Evolutionary conservation across 1,140 invertebrate species (phyloP).

Genomic region (Leptinotarsa undecemlineata): DNA sequence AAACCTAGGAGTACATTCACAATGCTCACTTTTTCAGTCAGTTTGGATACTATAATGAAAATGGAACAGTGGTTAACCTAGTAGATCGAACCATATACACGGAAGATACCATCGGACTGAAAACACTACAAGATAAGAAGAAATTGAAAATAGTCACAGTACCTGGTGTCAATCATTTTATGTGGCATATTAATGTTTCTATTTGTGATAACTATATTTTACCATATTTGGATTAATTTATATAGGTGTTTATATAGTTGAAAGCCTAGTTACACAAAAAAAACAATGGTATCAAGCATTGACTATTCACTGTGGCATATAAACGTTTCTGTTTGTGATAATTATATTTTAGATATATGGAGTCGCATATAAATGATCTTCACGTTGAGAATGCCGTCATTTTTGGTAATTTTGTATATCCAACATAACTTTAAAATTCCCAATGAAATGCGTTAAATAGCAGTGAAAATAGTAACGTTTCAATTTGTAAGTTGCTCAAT

Average conservation of each 20-base stretch:
- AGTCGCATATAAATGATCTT: too few species aligned
- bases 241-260: not conserved
- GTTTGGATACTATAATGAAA: constrained; percentile 79
- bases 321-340: too few species aligned
- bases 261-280: too few species aligned
- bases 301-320: too few species aligned
- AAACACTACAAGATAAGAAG: constrained; percentile 68
- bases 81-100: constrained; percentile 70
- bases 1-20: not conserved
- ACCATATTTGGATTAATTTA: constrained; percentile 73
- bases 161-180: constrained; percentile 74
- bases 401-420: too few species aligned
- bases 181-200: constrained; percentile 79
- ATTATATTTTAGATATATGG: too few species aligned
- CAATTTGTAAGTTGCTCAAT: too few species aligned
- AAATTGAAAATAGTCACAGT: constrained; percentile 71
- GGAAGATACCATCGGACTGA: constrained; percentile 77
- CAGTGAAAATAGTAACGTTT: too few species aligned
- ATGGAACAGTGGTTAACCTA: constrained; percentile 76
- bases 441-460: too few species aligned
- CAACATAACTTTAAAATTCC: too few species aligned
- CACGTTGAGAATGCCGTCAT: too few species aligned
- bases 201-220: constrained; percentile 79
- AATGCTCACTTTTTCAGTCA: constrained; percentile 65
- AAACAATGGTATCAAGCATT: too few species aligned